A percentile compares a stretch with the other conserved stretches of the same genome.
These are phyloP conservation scores for Rotaria sp. DNA, from an alignment of 2,888 invertebrate genomes.

Conservation along the genomic window DNA sequence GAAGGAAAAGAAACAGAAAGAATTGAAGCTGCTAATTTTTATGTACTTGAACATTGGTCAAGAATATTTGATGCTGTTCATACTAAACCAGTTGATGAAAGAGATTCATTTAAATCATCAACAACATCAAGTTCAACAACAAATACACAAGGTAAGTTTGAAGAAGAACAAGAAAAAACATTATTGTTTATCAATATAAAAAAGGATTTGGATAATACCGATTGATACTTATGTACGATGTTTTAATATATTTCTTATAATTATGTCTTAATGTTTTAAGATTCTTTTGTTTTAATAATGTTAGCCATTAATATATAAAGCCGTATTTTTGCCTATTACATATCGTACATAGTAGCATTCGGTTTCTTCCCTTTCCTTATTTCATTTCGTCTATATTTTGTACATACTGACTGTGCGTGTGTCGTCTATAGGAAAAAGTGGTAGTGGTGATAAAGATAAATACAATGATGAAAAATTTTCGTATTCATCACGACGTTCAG, in stretches of 20 bases:
- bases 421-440: neutral
- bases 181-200: no score
- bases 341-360: no score
- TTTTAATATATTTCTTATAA: no score
- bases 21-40: slow-evolving; percentile 32
- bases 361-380: no score
- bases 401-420: neutral
- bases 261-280: no score
- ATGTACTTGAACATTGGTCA: slow-evolving; percentile 41
- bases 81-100: slow-evolving; percentile 37
- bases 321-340: no score
- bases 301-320: no score
- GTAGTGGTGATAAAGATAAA: neutral
- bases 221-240: no score
- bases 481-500: neutral
- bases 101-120: slow-evolving; percentile 38
- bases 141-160: neutral
- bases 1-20: slow-evolving; percentile 9
- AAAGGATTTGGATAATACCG: no score
- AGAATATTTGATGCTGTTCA: slow-evolving; percentile 39
- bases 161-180: neutral
- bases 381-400: no score
- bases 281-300: no score
- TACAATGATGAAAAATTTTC: neutral
- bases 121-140: neutral